These are phyloP conservation scores for Acrobasis consociella DNA, from an alignment of 2,888 invertebrate genomes.

Conservation along the genomic window DNA sequence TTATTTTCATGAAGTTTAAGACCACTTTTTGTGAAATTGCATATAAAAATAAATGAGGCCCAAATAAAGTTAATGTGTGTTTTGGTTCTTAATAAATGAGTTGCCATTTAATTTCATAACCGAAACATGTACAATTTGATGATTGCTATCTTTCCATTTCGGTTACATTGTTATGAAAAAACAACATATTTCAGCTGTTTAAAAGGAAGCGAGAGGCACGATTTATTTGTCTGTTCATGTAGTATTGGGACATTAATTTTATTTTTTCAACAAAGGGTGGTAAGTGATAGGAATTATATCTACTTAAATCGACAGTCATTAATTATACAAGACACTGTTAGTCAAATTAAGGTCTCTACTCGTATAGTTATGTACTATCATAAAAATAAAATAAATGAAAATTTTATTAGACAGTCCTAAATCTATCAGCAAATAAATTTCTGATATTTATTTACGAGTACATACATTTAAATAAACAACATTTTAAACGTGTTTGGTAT, in stretches of 20 bases:
- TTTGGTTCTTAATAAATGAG: conserved; percentile 17
- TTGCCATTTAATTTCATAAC: conserved; percentile 17
- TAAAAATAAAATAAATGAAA: too few species aligned
- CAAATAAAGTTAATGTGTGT: conserved; percentile 23
- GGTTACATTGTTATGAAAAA: not conserved
- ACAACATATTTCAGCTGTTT: not conserved
- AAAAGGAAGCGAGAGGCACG: not conserved
- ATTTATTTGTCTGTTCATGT: not conserved
- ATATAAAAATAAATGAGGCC: conserved; percentile 14
- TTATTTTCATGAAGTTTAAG: conserved; percentile 26
- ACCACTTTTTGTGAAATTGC: conserved; percentile 6
- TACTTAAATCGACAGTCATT: too few species aligned
- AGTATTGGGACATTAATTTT: not conserved
- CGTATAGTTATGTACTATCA: too few species aligned
- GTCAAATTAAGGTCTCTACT: too few species aligned
- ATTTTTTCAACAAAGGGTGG: not conserved
- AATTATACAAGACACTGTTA: too few species aligned
- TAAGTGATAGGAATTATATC: too few species aligned
- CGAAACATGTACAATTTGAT: conserved; percentile 7
- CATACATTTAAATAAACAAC: too few species aligned
- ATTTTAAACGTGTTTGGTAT: too few species aligned
- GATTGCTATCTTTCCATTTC: not conserved
- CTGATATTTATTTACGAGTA: too few species aligned
- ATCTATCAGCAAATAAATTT: too few species aligned
- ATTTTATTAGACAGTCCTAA: too few species aligned